A percentile compares a stretch with the other conserved stretches of the same genome.
phyloP scores from a whole-genome alignment of 2,888 invertebrate species.

The Tribolium freemani region DNA sequence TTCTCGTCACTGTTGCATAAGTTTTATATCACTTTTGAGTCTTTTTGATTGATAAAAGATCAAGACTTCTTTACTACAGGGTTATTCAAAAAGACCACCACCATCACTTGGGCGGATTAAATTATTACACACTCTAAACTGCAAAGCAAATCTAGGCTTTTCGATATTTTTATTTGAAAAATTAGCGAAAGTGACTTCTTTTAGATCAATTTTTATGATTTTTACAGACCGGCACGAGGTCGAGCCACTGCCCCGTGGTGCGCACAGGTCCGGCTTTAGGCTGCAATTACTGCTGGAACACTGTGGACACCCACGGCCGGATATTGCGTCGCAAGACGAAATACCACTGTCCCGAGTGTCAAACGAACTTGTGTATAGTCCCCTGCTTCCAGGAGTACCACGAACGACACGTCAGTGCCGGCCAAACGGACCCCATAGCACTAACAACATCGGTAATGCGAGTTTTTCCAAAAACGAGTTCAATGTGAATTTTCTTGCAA shows the following conservation, averaged over 20 bases:
- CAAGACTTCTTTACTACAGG: too few species aligned
- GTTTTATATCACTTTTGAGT: too few species aligned
- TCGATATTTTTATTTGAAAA: too few species aligned
- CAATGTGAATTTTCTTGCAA: conserved; percentile 60
- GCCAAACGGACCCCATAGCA: conserved; percentile 59
- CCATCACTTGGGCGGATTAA: too few species aligned
- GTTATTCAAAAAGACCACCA: too few species aligned
- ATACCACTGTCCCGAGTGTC: conserved; percentile 91
- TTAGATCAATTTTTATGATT: background rate
- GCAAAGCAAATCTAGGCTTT: too few species aligned
- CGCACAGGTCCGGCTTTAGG: conserved; percentile 87
- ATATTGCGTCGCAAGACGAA: conserved; percentile 89
- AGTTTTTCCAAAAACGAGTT: conserved; percentile 66
- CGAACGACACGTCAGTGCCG: conserved; percentile 70
- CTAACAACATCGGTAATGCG: conserved; percentile 61
- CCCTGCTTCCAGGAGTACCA: conserved; percentile 91
- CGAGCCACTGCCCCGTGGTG: conserved; percentile 87
- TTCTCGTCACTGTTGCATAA: too few species aligned
- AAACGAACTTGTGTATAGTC: conserved; percentile 90
- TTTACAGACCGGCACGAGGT: conserved; percentile 68
- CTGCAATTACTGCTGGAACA: conserved; percentile 93
- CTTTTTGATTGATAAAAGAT: too few species aligned
- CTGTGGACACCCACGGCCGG: conserved; percentile 85
- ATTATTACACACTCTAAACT: too few species aligned
- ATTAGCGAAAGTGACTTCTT: too few species aligned